Evolutionary conservation across 2,888 invertebrate species (phyloP), one percentile per base, ranked within the genome.

Genomic region (Entomobrya multifasciata): DNA sequence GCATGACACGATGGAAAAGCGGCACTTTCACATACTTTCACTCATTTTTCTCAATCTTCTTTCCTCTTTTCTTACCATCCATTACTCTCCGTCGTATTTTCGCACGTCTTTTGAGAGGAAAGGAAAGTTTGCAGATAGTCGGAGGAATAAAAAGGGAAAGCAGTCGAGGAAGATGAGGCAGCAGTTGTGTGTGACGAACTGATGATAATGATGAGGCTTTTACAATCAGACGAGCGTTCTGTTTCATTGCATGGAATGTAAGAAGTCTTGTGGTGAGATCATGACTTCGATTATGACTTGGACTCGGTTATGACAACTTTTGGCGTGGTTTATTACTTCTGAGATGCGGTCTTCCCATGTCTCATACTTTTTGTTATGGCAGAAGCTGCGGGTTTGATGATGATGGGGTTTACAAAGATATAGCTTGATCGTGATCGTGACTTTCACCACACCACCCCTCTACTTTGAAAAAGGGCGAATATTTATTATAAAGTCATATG

Each of bases 11-110:
- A 55, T 41, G 36, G 27, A 1, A 30, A 52, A 30, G 49, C 72
- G 4, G 8, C 44, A 57, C 36, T 41, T 77, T 47, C 47, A 49
- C 78, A 72, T 74, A 62, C 49, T 72, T 77, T 87, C n/a, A 27
- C 77, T 82, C 86, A 87, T 87, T 87, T 87, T 87, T 87, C 81
- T 82, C 82, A 82, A 87, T 87, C 79, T 81, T 82, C 47, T 81
- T 41, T 70, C 1, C 62, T 52, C 52, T 41, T 49, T 70, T 76
- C n/a, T 25, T 20, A 30, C 20, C 60, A 82, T 82, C 62, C 62
- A 79, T 86, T 86, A 79, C 41, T 79, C 78, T 78, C 49, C 17
- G 17, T n/a, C 17, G 8, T 55, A 70, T 20, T 41, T 70, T 55
- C 70, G 20, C 67, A 55, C 70, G 41, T 60, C 25, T 27, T 47